Percentiles rank a stretch among this genome's conserved stretches.
phyloP scores from a whole-genome alignment of 2,113 vertebrate species.

The Protobothrops mucrosquamatus region DNA sequence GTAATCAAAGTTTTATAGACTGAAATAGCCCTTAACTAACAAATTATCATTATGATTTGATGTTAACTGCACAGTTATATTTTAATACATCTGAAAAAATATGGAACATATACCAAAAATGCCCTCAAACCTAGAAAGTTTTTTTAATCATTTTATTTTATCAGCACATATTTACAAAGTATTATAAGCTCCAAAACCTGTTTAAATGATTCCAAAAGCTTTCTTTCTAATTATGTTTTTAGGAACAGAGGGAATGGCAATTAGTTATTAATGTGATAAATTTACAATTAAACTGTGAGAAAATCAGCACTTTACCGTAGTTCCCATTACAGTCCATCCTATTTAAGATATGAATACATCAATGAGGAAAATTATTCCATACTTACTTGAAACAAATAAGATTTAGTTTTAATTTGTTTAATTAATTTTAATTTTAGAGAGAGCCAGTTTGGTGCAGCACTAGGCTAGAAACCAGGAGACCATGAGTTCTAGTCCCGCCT shows the following conservation, averaged over 20 bases:
- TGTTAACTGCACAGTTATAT: slow-evolving; percentile 91
- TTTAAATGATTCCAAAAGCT: slow-evolving; percentile 57
- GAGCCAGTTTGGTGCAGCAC: background rate
- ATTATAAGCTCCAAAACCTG: slow-evolving; percentile 53
- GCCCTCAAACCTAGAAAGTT: slow-evolving; percentile 60
- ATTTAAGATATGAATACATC: background rate
- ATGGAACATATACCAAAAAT: slow-evolving; percentile 53
- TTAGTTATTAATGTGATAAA: slow-evolving; percentile 28
- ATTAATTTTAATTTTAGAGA: background rate
- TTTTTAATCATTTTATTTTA: slow-evolving; percentile 68
- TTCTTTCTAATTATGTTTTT: slow-evolving; percentile 32
- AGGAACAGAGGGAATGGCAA: slow-evolving; percentile 42
- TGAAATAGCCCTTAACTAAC: slow-evolving; percentile 96
- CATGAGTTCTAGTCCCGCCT: background rate
- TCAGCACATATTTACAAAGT: slow-evolving; percentile 52
- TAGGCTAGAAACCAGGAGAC: background rate
- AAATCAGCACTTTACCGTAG: slow-evolving; percentile 38
- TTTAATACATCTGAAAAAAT: slow-evolving; percentile 84
- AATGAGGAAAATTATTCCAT: slow-evolving; percentile 1
- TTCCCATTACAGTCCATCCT: slow-evolving; percentile 43
- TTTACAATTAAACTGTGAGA: slow-evolving; percentile 50
- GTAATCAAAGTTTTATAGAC: slow-evolving; percentile 99
- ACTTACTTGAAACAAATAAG: background rate
- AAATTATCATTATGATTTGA: slow-evolving; percentile 98
- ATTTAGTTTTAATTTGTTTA: background rate